Base-by-base conservation (phyloP, 2,113 vertebrate genomes). In the Toxotes chatareus region DNA sequence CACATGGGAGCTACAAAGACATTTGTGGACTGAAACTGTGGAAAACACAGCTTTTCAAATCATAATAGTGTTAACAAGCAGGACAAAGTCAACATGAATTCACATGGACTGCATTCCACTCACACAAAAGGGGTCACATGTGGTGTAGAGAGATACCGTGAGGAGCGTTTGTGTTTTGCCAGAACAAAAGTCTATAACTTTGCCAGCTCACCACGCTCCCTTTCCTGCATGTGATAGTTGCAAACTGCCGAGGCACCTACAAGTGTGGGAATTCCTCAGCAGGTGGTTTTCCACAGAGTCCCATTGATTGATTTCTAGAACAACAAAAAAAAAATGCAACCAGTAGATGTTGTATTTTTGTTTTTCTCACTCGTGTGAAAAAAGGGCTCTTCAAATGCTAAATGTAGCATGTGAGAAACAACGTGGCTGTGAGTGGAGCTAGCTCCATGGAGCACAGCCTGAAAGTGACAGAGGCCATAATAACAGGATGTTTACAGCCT, bases 401-500 rank as follows among this genome's bases (percentile, higher is more conserved):
- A 82, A 73, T 65, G 76, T 38, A 40, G 64, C 44, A 59, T 65
- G 46, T 42, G 19, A 16, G 56, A 79, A 27, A 67, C 36, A 62
- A 71, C 61, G 60, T 57, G 67, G 14, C 69, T 74, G 71, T 73
- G 62, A 85, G 66, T 49, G 56, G 55, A 86, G 79, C 79, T 73
- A 36, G 27, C 10, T 73, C 56, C 38, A 27, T 73, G 78, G 83
- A 84, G 82, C 79, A 34, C 71, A 72, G 90, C 68, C 76, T 86
- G 82, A 90, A 81, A 83, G 75, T 86, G 87, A 87, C 83, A 73
- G 79, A 75, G 70, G 83, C 76, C 86, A 44, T 89, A 87, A 94
- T 89, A 94, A 93, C 93, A 95, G 95, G 94, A 95, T 95, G 95
- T 95, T 95, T 95, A 92, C 85, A 73, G 77, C 66, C 21, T 64